Percentiles rank a stretch among this genome's conserved stretches.
These are phyloP conservation scores for Cettia cetti DNA, from an alignment of 2,113 vertebrate species.

Conservation along the genomic window DNA sequence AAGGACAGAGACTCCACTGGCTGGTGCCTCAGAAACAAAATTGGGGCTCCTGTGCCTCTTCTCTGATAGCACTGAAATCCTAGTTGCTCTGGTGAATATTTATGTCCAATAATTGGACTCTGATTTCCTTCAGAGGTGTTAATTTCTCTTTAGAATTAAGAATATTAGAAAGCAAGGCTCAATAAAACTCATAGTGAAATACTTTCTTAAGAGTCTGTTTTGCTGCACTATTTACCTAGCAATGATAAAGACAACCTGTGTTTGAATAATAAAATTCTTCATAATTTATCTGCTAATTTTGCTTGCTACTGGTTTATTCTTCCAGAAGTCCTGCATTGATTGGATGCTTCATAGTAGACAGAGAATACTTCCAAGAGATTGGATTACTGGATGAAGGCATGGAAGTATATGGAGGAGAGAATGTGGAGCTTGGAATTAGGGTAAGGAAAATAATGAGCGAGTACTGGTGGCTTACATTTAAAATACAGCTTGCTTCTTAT, in stretches of 20 bases:
- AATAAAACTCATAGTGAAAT: not conserved
- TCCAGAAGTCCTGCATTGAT: constrained; percentile 95
- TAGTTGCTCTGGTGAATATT: not conserved
- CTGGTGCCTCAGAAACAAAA: not conserved
- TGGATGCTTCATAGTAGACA: constrained; percentile 96
- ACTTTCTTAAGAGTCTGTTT: not conserved
- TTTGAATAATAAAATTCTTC: not conserved
- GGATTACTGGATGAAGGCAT: constrained; percentile 96
- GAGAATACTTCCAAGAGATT: constrained; percentile 96
- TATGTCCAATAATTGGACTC: not conserved
- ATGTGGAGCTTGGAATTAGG: constrained; percentile 95
- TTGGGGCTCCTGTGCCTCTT: not conserved
- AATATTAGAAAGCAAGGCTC: not conserved
- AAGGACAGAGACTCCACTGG: not conserved
- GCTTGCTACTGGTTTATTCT: not conserved
- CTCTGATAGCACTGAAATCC: not conserved
- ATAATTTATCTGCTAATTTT: not conserved
- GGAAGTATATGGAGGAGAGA: constrained; percentile 97
- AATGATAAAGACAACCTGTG: not conserved
- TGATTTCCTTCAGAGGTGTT: not conserved
- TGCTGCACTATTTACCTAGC: not conserved
- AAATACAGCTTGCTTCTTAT: not conserved
- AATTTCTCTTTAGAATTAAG: not conserved
- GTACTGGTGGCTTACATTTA: not conserved
- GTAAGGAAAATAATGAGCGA: constrained; percentile 72